Base-by-base conservation (phyloP, 35 echinoderm and acorn worm genomes). In the Ptychodera flava region DNA sequence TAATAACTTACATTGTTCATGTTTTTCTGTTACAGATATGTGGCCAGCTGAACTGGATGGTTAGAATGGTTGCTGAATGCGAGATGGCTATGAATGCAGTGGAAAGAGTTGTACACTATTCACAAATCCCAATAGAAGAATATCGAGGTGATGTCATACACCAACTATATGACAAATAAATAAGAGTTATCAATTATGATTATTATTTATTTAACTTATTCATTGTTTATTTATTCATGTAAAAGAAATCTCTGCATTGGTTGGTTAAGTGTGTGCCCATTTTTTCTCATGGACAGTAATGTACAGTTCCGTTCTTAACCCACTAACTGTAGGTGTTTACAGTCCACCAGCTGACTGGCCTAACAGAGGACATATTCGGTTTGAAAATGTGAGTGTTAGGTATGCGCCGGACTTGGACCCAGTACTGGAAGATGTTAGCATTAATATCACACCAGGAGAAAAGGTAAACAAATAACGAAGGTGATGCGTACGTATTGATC, bases 41-140 rank as follows among this genome's bases (percentile, higher is more conserved):
- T 34, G 92, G 92, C 0, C 90, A 93, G 81, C 77, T 93, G 6
- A 93, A 93, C 64, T 93, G 92, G 92, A 34, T 93, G 1, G 88
- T 93, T 32, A 85, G 92, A 32, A 93, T 77, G 45, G 88, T 82
- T 28, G 92, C 92, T 1, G 92, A 93, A 79, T 83, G 84, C 16
- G 92, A 93, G 80, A 85, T 93, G 92, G 79, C 89, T 83, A 93
- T 93, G 92, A 93, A 93, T 86, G 88, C 88, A 29, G 92, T 93
- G 22, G 92, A 93, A 36, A 87, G 92, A 78, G 88, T 93, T 79
- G 87, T 86, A 75, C 84, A 82, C 36, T 93, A 90, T 35, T 76
- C 88, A 22, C 64, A 89, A 83, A 33, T 93, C 12, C 36, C 83
- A 33, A 93, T 64, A 16, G 92, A 93, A 79, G 78, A 84, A 0